Percentiles rank a stretch among this genome's conserved stretches.
phyloP scores from a whole-genome alignment of 1,140 invertebrate genomes.

The Camponotus floridanus region DNA sequence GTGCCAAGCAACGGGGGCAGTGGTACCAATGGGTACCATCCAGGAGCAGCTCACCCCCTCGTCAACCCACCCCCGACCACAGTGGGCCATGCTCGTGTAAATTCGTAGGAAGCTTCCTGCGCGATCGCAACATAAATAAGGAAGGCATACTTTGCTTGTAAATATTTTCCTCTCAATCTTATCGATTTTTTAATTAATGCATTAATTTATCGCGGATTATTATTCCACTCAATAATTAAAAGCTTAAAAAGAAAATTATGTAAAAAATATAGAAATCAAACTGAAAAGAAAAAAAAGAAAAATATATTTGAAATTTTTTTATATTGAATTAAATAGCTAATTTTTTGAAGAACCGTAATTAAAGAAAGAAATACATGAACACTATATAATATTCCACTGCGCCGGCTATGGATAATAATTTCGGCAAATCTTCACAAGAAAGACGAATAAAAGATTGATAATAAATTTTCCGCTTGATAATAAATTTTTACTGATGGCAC shows the following conservation, averaged over 20 bases:
- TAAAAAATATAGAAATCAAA: background rate
- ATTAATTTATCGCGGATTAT: background rate
- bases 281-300: too few species aligned
- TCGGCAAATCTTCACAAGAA: background rate
- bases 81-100: slow-evolving; percentile 16
- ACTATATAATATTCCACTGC: background rate
- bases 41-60: slow-evolving; percentile 22
- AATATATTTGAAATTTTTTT: background rate
- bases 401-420: background rate
- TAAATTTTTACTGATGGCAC: slow-evolving; percentile 81
- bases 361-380: background rate
- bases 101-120: slow-evolving; percentile 42
- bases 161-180: slow-evolving; percentile 10
- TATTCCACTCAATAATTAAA: background rate
- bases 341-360: slow-evolving; percentile 16
- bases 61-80: background rate
- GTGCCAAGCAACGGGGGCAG: slow-evolving; percentile 75
- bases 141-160: background rate
- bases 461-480: background rate
- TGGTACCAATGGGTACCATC: slow-evolving; percentile 81
- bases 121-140: slow-evolving; percentile 29
- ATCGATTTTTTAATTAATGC: background rate
- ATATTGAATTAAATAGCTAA: background rate
- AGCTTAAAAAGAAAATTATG: background rate
- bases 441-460: background rate